A percentile compares a stretch with the other conserved stretches of the same genome.
phyloP scores from a whole-genome alignment of 2,113 vertebrate genomes.

The Phasianus colchicus region DNA sequence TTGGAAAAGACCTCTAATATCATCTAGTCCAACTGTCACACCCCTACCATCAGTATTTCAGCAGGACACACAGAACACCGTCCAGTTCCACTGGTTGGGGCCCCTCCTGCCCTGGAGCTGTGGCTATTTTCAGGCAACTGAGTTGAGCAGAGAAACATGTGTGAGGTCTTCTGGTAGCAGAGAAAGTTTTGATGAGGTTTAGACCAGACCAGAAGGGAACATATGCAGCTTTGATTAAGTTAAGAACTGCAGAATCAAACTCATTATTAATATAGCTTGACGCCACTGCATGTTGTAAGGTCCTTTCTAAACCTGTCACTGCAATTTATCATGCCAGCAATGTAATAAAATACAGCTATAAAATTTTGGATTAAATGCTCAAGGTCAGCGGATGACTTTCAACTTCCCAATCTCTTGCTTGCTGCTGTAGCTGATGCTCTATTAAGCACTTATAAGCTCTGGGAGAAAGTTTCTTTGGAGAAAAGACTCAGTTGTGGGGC shows the following conservation, averaged over 20 bases:
- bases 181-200: not conserved
- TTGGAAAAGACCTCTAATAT: no score
- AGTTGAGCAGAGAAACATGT: not conserved
- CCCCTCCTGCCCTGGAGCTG: not conserved
- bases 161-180: not conserved
- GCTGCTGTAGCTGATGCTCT: constrained; percentile 47
- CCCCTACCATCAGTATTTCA: rapidly evolving
- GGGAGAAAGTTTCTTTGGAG: constrained; percentile 5
- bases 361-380: constrained; percentile 72
- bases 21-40: no score
- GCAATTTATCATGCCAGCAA: constrained; percentile 65
- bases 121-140: not conserved
- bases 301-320: constrained; percentile 70
- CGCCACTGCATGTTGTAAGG: constrained; percentile 49
- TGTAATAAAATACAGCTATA: constrained; percentile 68
- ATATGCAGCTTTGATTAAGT: constrained; percentile 46
- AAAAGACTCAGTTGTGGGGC: not conserved
- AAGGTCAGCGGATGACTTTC: constrained; percentile 69
- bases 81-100: not conserved
- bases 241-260: constrained; percentile 62
- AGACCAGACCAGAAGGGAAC: not conserved
- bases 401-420: constrained; percentile 42
- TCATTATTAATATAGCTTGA: constrained; percentile 66
- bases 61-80: not conserved
- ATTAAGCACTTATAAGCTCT: constrained; percentile 31